A percentile compares a stretch with the other conserved stretches of the same genome.
Conservation (phyloP, 2,888 invertebrate species). For the Diadromus collaris region DNA sequence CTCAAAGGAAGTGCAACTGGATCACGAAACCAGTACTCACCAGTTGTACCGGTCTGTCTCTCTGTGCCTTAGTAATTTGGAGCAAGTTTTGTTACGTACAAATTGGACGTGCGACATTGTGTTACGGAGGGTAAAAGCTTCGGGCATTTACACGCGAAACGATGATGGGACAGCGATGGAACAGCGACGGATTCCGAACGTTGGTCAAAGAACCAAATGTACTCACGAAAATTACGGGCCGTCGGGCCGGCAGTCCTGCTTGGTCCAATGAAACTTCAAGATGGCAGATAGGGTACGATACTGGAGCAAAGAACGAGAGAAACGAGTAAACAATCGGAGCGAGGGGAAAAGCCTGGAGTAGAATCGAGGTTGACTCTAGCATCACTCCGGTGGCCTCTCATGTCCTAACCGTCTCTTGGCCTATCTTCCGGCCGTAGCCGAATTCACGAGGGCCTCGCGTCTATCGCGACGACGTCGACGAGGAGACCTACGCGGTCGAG, state of each 20-base stretch:
- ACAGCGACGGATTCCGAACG: neutral
- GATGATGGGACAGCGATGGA: neutral
- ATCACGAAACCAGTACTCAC: slow-evolving; percentile 47
- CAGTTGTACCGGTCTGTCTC: slow-evolving; percentile 13
- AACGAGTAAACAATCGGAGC: slow-evolving; percentile 48
- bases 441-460: slow-evolving; percentile 64
- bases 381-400: slow-evolving; percentile 50
- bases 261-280: neutral
- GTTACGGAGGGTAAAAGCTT: neutral
- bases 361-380: slow-evolving; percentile 54
- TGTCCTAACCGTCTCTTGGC: slow-evolving; percentile 58
- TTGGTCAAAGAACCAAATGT: neutral
- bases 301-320: slow-evolving; percentile 25
- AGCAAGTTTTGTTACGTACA: slow-evolving; percentile 41
- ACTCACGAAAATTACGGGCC: neutral
- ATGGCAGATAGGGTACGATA: slow-evolving; percentile 2
- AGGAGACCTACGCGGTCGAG: slow-evolving; percentile 43
- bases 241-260: too few species aligned
- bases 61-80: slow-evolving; percentile 48
- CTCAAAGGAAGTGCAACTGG: slow-evolving; percentile 54
- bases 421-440: slow-evolving; percentile 62
- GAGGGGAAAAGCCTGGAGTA: neutral
- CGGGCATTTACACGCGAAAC: neutral
- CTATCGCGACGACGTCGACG: slow-evolving; percentile 53
- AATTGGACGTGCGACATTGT: slow-evolving; percentile 12